Evolutionary conservation across 2,888 invertebrate genomes (phyloP).

Genomic region (Notodonta dromedarius): DNA sequence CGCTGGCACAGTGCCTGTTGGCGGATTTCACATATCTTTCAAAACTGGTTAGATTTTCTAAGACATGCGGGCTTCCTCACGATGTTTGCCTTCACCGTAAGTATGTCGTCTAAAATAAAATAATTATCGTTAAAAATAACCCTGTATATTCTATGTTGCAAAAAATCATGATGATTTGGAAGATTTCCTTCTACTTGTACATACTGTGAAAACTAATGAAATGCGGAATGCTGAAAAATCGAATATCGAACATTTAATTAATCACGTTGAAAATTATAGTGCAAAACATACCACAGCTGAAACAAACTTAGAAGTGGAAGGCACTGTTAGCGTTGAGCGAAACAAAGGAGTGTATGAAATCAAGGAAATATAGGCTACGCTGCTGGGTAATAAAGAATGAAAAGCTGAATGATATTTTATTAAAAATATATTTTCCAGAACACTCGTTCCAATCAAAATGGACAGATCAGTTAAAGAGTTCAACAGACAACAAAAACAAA

Average conservation of each 20-base stretch:
- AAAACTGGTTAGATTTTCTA: no score
- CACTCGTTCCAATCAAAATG: conserved; percentile 73
- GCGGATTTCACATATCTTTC: no score
- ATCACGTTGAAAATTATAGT: conserved; percentile 13
- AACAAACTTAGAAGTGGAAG: conserved; percentile 24
- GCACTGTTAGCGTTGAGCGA: conserved; percentile 22
- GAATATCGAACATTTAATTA: background rate
- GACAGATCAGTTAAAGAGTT: conserved; percentile 75
- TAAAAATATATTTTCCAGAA: conserved; percentile 80
- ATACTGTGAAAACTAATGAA: background rate
- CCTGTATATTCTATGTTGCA: no score
- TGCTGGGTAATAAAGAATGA: conserved; percentile 71
- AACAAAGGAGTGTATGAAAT: conserved; percentile 32
- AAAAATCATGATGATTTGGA: no score
- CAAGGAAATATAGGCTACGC: conserved; percentile 58
- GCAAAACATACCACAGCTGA: conserved; percentile 36
- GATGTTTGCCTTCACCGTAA: no score
- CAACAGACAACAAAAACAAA: conserved; percentile 63
- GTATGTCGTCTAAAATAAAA: no score
- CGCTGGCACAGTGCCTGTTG: no score
- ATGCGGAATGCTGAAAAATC: background rate
- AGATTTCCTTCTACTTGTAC: background rate
- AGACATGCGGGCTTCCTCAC: no score
- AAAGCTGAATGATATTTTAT: conserved; percentile 76
- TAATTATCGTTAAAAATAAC: no score